A percentile compares a stretch with the other conserved stretches of the same genome.
phyloP scores from a whole-genome alignment of 2,888 invertebrate species.

The Diploptera punctata region DNA sequence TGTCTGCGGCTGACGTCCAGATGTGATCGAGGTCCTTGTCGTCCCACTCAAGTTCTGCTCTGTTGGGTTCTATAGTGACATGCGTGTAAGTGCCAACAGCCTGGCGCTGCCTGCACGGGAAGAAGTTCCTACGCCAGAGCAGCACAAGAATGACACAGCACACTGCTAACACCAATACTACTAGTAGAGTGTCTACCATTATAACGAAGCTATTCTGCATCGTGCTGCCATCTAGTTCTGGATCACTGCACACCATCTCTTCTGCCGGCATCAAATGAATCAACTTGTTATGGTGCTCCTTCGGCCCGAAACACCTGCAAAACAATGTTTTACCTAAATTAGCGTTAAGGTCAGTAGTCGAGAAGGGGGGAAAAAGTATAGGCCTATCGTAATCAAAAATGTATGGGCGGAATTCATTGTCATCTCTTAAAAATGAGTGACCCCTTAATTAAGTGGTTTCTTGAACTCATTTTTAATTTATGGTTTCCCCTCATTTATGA shows the following conservation, averaged over 20 bases:
- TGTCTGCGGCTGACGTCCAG: neutral
- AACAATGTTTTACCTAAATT: too few relatives aligned
- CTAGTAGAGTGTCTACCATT: neutral
- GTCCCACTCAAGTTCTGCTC: slow-evolving; percentile 5
- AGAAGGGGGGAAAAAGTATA: too few relatives aligned
- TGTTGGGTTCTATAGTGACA: neutral
- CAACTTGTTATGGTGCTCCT: neutral
- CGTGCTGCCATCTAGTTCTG: neutral
- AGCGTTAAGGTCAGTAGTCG: too few relatives aligned
- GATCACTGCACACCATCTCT: neutral
- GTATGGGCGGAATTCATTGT: too few relatives aligned
- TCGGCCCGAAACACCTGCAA: neutral
- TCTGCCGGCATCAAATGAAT: neutral
- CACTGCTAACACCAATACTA: neutral
- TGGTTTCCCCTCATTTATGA: too few relatives aligned
- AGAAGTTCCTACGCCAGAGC: neutral
- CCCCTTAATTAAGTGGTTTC: too few relatives aligned
- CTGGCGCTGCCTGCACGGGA: neutral
- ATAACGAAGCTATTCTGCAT: neutral
- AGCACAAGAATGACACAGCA: neutral
- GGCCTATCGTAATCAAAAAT: too few relatives aligned
- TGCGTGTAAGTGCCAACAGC: neutral
- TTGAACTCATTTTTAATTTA: too few relatives aligned
- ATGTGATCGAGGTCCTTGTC: slow-evolving; percentile 17
- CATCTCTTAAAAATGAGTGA: too few relatives aligned